These are phyloP conservation scores for Sycophila sp. DNA, from an alignment of 1,140 invertebrate species.

Conservation along the genomic window DNA sequence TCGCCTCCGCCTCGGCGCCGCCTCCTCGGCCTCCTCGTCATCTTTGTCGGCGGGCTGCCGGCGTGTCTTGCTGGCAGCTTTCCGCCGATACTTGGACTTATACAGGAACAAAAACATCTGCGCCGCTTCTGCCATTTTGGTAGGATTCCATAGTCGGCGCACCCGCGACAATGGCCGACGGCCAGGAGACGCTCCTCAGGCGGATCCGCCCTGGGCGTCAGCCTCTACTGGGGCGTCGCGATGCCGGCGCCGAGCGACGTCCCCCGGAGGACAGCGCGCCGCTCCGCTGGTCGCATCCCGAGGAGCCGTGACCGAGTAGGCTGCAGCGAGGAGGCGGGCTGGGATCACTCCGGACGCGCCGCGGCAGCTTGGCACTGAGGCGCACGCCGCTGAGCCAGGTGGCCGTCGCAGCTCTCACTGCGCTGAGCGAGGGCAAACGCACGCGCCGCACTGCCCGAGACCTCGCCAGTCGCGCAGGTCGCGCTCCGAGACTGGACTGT, in stretches of 20 bases:
- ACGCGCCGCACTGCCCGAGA: too few species aligned
- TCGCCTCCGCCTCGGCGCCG: conserved; percentile 21
- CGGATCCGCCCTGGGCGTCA: background rate
- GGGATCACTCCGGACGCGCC: too few species aligned
- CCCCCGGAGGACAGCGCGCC: background rate
- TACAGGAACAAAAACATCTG: conserved; percentile 87
- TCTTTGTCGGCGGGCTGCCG: conserved; percentile 57
- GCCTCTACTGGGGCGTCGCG: too few species aligned
- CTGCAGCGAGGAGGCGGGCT: too few species aligned
- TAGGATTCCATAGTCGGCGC: conserved; percentile 61
- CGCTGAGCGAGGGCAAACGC: too few species aligned
- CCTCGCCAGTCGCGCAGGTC: too few species aligned
- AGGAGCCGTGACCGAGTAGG: too few species aligned
- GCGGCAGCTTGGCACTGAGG: too few species aligned
- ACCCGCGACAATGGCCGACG: conserved; percentile 62
- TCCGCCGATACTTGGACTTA: conserved; percentile 82
- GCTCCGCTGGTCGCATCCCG: background rate
- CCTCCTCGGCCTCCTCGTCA: background rate
- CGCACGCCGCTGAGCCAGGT: too few species aligned
- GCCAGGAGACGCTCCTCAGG: too few species aligned
- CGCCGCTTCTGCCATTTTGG: conserved; percentile 79
- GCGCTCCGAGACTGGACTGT: too few species aligned
- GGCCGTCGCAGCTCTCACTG: too few species aligned
- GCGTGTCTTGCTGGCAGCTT: conserved; percentile 63
- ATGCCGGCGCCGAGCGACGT: background rate